phyloP scores from a whole-genome alignment of 2,888 invertebrate species.

The Cephus sareptanus region DNA sequence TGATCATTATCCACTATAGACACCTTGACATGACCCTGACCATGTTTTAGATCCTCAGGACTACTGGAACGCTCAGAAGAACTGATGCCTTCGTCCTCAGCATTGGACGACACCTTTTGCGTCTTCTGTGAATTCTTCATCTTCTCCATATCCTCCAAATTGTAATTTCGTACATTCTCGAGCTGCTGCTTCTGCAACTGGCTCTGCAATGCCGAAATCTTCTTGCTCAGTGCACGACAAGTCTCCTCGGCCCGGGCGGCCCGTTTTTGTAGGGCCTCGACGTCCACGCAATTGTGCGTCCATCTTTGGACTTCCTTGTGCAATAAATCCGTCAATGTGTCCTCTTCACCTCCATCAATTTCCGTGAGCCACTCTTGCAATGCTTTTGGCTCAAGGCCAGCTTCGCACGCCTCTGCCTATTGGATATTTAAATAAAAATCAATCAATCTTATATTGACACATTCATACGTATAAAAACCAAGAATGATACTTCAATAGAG shows the following conservation, averaged over 20 bases:
- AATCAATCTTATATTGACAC: background rate
- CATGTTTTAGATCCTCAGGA: slow-evolving; percentile 72
- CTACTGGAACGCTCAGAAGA: slow-evolving; percentile 84
- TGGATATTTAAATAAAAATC: slow-evolving; percentile 1
- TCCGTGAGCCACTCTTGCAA: slow-evolving; percentile 58
- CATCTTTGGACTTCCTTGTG: slow-evolving; percentile 79
- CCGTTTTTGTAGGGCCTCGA: slow-evolving; percentile 78
- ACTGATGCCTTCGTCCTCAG: slow-evolving; percentile 90
- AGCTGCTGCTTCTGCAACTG: slow-evolving; percentile 54
- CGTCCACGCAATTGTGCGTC: slow-evolving; percentile 82
- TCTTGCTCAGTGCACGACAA: slow-evolving; percentile 57
- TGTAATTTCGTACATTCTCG: slow-evolving; percentile 53
- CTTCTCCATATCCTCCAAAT: slow-evolving; percentile 29
- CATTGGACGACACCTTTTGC: slow-evolving; percentile 73
- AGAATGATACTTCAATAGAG: background rate
- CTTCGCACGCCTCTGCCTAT: slow-evolving; percentile 63
- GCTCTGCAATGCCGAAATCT: slow-evolving; percentile 52
- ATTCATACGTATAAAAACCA: background rate
- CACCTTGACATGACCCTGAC: slow-evolving; percentile 44
- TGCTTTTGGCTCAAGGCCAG: slow-evolving; percentile 59
- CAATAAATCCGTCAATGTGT: slow-evolving; percentile 52
- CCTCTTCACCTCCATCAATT: slow-evolving; percentile 53
- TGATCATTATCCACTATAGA: slow-evolving; percentile 72
- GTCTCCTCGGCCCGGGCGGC: slow-evolving; percentile 75
- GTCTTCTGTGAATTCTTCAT: slow-evolving; percentile 26